Percentiles rank a stretch among this genome's conserved stretches.
Evolutionary conservation across 1,140 invertebrate species (phyloP).

Genomic region (Agrilus planipennis): DNA sequence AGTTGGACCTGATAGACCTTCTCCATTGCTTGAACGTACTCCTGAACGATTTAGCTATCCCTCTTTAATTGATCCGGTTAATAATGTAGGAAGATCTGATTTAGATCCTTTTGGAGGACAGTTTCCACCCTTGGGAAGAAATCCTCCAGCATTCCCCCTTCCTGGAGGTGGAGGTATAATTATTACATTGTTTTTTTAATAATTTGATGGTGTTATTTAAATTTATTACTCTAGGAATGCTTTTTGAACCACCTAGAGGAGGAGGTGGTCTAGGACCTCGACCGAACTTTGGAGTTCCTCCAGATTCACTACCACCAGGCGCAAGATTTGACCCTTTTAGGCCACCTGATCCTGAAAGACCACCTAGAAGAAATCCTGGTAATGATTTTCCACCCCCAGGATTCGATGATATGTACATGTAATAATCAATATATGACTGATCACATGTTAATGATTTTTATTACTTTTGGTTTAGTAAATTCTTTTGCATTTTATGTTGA

Average conservation of each 20-base stretch:
- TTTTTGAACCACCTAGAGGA: conserved; percentile 49
- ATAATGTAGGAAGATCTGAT: conserved; percentile 55
- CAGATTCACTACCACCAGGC: conserved; percentile 56
- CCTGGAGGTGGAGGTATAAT: conserved; percentile 33
- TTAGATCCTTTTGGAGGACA: conserved; percentile 55
- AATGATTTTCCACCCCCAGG: conserved; percentile 64
- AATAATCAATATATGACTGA: conserved; percentile 19
- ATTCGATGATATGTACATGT: conserved; percentile 67
- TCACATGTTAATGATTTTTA: too few species aligned
- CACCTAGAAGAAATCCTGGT: conserved; percentile 45
- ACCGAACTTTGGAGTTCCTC: conserved; percentile 20
- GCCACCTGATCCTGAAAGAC: conserved; percentile 42
- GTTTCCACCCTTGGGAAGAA: conserved; percentile 6
- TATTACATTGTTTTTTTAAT: too few species aligned
- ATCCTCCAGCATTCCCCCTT: conserved; percentile 3
- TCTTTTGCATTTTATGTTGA: too few species aligned
- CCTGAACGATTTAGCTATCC: not conserved
- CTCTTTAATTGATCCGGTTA: conserved; percentile 17
- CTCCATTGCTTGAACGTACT: not conserved
- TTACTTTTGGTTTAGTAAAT: too few species aligned
- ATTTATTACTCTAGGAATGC: too few species aligned
- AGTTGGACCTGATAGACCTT: not conserved
- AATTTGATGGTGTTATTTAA: too few species aligned
- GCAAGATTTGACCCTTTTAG: conserved; percentile 75
- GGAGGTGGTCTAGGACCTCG: conserved; percentile 1